These are phyloP conservation scores for Folsomia manolachei DNA, from an alignment of 2,888 invertebrate species.

Conservation along the genomic window DNA sequence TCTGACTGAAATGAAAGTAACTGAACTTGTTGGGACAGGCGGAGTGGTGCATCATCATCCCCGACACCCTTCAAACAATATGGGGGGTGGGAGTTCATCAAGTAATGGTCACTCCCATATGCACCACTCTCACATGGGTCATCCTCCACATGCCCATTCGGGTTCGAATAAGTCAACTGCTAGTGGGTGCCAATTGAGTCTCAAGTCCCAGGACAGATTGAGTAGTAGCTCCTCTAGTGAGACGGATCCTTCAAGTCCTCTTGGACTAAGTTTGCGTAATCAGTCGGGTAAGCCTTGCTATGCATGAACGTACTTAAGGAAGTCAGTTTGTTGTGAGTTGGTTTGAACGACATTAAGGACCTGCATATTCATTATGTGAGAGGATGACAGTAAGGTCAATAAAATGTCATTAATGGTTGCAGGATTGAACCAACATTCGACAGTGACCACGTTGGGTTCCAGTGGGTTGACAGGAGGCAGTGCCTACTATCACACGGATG, in stretches of 20 bases:
- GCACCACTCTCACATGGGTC: slow-evolving; percentile 22
- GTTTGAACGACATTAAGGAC: too few relatives aligned
- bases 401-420: not conserved
- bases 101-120: slow-evolving; percentile 8
- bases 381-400: not conserved
- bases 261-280: slow-evolving; percentile 42
- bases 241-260: slow-evolving; percentile 45
- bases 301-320: too few relatives aligned
- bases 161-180: slow-evolving; percentile 19
- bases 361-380: too few relatives aligned
- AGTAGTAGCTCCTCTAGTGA: slow-evolving; percentile 46
- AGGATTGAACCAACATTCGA: slow-evolving; percentile 57
- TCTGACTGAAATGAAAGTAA: not conserved
- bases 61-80: not conserved
- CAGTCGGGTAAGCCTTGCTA: slow-evolving; percentile 45
- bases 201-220: slow-evolving; percentile 46
- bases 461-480: slow-evolving; percentile 56
- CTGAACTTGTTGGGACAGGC: not conserved
- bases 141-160: slow-evolving; percentile 42
- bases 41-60: slow-evolving; percentile 13
- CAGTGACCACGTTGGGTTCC: slow-evolving; percentile 58
- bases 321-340: too few relatives aligned
- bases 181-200: slow-evolving; percentile 40
- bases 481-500: slow-evolving; percentile 58
- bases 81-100: not conserved